Evolutionary conservation across 2,888 invertebrate species (phyloP).

Genomic region (Cepaea hortensis): DNA sequence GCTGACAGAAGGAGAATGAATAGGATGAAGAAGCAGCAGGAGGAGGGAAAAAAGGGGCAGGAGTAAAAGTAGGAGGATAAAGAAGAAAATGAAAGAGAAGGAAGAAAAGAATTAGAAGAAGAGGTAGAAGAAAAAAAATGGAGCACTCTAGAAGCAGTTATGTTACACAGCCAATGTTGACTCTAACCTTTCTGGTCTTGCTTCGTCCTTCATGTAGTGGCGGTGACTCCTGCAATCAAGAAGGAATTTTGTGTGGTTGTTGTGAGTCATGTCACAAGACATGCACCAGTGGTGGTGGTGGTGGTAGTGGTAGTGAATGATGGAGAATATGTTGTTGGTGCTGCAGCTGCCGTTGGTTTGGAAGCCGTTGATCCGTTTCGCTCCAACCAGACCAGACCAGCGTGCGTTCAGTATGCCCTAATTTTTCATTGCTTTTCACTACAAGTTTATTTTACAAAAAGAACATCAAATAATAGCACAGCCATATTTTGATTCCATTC

Average conservation of each 20-base stretch:
- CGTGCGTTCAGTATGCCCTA: slow-evolving; percentile 37
- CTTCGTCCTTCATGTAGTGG: slow-evolving; percentile 54
- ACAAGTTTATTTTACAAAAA: too few relatives aligned
- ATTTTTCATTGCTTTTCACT: neutral
- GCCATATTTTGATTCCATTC: neutral
- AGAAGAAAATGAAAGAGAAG: neutral
- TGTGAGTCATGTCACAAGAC: slow-evolving; percentile 38
- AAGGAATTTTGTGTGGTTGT: slow-evolving; percentile 47
- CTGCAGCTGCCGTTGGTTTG: slow-evolving; percentile 39
- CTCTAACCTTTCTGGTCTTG: slow-evolving; percentile 60
- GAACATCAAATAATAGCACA: neutral
- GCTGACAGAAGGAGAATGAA: too few relatives aligned
- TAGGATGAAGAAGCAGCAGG: too few relatives aligned
- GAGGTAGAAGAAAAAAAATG: neutral
- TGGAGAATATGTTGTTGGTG: slow-evolving; percentile 22
- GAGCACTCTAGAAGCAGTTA: neutral
- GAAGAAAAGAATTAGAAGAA: neutral
- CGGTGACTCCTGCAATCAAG: slow-evolving; percentile 61
- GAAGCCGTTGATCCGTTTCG: slow-evolving; percentile 16
- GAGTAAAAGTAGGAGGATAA: neutral
- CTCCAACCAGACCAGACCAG: slow-evolving; percentile 38
- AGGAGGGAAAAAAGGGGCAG: too few relatives aligned
- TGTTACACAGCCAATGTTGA: neutral
- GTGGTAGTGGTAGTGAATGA: slow-evolving; percentile 29
- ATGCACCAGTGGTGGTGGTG: slow-evolving; percentile 41